A percentile compares a stretch with the other conserved stretches of the same genome.
phyloP scores from a whole-genome alignment of 2,797 vertebrate species.

The Enteromius thamalakanensis region DNA sequence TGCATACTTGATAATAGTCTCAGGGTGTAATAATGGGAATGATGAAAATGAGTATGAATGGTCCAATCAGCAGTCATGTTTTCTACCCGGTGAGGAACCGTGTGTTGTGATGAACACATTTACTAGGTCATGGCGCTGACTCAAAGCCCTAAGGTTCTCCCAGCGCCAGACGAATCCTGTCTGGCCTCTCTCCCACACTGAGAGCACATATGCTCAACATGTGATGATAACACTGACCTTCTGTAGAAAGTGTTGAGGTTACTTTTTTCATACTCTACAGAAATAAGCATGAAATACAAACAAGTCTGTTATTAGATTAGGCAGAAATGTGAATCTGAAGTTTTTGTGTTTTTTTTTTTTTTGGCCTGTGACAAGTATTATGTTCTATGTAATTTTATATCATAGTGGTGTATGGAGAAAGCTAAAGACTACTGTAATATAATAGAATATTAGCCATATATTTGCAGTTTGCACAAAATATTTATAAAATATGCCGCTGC shows the following conservation, averaged over 20 bases:
- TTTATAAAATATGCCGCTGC: not conserved
- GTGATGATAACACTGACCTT: conserved; percentile 51
- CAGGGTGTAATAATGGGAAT: not conserved
- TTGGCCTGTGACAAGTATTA: conserved; percentile 26
- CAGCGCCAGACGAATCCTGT: conserved; percentile 47
- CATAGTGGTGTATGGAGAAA: not conserved
- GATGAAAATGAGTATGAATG: not conserved
- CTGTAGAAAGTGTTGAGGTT: conserved; percentile 30
- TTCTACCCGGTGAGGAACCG: conserved; percentile 6
- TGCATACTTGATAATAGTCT: not conserved
- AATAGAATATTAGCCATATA: not conserved
- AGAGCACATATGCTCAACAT: conserved; percentile 60
- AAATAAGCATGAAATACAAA: conserved; percentile 35
- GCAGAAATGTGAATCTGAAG: not conserved
- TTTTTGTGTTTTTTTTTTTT: not conserved
- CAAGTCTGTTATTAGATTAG: not conserved
- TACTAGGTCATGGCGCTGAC: conserved; percentile 45
- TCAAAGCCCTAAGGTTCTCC: conserved; percentile 50
- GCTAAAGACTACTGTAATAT: not conserved
- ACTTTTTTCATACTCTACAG: conserved; percentile 1
- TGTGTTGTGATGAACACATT: conserved; percentile 46
- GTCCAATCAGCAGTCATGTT: conserved; percentile 19
- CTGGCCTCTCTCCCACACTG: conserved; percentile 55
- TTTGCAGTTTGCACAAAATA: not conserved
- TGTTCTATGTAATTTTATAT: conserved; percentile 8